Evolutionary conservation across 2,888 invertebrate species (phyloP), one percentile per base, ranked within the genome.

Genomic region (Phengaris alcon): DNA sequence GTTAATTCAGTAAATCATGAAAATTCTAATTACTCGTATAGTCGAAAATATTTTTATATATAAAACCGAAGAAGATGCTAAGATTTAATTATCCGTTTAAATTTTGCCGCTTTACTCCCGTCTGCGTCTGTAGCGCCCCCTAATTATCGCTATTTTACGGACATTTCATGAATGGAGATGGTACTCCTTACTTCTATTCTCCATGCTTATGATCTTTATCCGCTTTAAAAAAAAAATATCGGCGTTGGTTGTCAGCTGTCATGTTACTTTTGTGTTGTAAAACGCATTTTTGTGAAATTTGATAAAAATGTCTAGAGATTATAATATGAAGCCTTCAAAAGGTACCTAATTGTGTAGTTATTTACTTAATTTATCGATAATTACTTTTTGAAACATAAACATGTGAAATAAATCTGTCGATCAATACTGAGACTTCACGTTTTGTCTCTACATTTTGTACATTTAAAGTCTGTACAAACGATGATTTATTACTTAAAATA

Each of bases 161-260:
- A 22, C 22, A 22, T 22, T 22, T 22, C 22, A 22, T 22, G 22
- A 0, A 22, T 22, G 22, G 22, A 22, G 22, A 22, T 22, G 22
- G 22, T 22, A 22, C 22, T 22, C 22, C 0, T 22, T 22, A 22
- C 0, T 22, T 22, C 22, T 22, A 22, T 22, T 22, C 22, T 22
- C 22, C 22, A 22, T 22, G 22, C 15, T 64, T 22, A 9, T 22
- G 10, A 15, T 64, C 10, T 59, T n/a, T 8, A n/a, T 10, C 35
- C 4, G 12, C 46, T 22, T 12, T 7, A 44, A 44, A 44, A 68
- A 68, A 73, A 57, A 46, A 44, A n/a, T 9, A 6, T 10, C 44
- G 73, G 55, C 55, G 73, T 68, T 68, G 54, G 64, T 64, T 74
- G 54, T 73, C 55, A 75, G 70, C 22, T 68, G 70, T 70, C 74